Percentiles rank a stretch among this genome's conserved stretches.
Conservation (phyloP, 2,113 vertebrate species). For the Neodon shergylaensis region DNA sequence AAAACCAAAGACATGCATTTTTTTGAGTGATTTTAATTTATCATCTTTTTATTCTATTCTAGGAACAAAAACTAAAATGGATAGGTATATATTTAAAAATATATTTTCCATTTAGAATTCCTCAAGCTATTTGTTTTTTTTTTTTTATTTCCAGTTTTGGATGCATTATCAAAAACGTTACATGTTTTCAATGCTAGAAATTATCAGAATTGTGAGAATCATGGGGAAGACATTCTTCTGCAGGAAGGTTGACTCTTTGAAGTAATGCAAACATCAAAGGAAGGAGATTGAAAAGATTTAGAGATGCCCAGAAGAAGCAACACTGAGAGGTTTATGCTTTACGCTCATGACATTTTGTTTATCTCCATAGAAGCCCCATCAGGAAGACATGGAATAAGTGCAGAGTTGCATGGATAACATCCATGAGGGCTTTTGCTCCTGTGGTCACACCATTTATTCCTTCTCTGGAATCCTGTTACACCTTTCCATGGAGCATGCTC, state of each 20-base stretch:
- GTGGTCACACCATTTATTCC: background rate
- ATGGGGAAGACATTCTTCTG: background rate
- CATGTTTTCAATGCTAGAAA: constrained; percentile 6
- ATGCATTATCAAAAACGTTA: background rate
- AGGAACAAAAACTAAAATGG: background rate
- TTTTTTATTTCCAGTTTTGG: constrained; percentile 30
- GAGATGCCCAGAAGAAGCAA: background rate
- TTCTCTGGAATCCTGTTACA: background rate
- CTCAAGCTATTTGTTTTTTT: constrained; percentile 7
- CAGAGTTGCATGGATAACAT: background rate
- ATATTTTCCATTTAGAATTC: constrained; percentile 42
- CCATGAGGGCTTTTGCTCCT: background rate
- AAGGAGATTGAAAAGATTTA: constrained; percentile 9
- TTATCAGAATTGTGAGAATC: background rate
- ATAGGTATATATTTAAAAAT: constrained; percentile 41
- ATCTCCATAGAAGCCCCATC: background rate
- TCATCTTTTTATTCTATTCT: constrained; percentile 1
- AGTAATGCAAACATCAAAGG: background rate
- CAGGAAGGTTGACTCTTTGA: constrained; percentile 30
- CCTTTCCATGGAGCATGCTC: background rate
- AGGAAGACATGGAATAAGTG: background rate
- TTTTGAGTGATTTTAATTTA: background rate
- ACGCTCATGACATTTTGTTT: background rate
- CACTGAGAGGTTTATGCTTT: background rate
- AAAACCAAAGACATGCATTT: background rate